A percentile compares a stretch with the other conserved stretches of the same genome.
Evolutionary conservation across 2,888 invertebrate species (phyloP).

Genomic region (Sisyra terminalis): DNA sequence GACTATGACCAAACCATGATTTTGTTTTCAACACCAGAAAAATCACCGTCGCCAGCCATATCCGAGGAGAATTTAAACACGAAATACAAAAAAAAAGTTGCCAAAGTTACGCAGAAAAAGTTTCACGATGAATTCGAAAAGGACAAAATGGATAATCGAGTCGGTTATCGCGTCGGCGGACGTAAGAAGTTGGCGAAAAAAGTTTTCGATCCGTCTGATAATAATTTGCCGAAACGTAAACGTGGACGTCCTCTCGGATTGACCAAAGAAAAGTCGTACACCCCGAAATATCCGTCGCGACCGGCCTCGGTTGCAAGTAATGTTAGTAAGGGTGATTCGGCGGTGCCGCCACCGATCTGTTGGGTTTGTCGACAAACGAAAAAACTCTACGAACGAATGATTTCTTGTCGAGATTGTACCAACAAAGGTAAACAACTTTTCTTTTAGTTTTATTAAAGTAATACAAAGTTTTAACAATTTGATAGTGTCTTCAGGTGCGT

Average conservation of each 20-base stretch:
- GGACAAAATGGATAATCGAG: constrained; percentile 8
- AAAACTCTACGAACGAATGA: constrained; percentile 41
- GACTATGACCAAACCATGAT: constrained; percentile 15
- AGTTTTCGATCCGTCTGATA: constrained; percentile 75
- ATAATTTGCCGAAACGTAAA: constrained; percentile 55
- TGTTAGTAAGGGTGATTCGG: constrained; percentile 10
- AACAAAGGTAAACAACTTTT: constrained; percentile 48
- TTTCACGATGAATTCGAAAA: constrained; percentile 1
- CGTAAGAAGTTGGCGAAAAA: constrained; percentile 48
- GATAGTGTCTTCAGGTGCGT: no score
- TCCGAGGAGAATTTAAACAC: background rate
- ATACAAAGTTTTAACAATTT: no score
- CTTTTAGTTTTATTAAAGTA: constrained; percentile 11
- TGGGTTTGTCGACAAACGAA: constrained; percentile 43
- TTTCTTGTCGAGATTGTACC: constrained; percentile 55
- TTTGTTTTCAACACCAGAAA: background rate
- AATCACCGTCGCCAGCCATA: background rate
- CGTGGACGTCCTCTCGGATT: constrained; percentile 46
- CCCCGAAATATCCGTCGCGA: constrained; percentile 11
- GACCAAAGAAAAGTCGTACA: constrained; percentile 36
- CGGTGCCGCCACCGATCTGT: constrained; percentile 34
- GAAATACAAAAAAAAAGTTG: constrained; percentile 2
- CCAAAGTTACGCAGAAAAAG: constrained; percentile 2
- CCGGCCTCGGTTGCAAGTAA: constrained; percentile 6
- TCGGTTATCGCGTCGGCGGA: constrained; percentile 13